Base-by-base conservation (phyloP, 2,113 vertebrate genomes). In the Damaliscus lunatus region DNA sequence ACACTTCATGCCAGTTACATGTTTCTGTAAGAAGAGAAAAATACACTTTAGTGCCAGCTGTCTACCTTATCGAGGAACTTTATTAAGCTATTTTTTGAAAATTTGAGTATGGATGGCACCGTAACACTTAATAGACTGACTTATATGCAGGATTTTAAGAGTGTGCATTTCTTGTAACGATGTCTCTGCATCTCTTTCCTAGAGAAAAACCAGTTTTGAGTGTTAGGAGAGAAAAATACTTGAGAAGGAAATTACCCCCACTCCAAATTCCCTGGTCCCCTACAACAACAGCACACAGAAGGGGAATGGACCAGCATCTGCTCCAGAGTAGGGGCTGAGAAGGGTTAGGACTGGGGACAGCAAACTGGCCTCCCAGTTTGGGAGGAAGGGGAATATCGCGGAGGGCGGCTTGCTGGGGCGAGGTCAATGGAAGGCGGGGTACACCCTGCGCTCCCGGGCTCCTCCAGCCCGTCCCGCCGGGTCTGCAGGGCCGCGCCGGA, bases 21-120 rank as follows among this genome's bases (percentile, higher is more conserved):
- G 53, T 59, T 83, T 91, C 78, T 60, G 33, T 55, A 95, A 92
- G 57, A 64, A 80, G 50, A 92, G n/a, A n/a, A 71, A 93, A 90
- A 91, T 6, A 31, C 29, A 55, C 59, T 67, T 31, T 11, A 11
- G 15, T 60, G 31, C 36, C 88, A 80, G 77, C 57, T 19, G 13
- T 36, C 33, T 83, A 62, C 46, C 67, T 83, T 71, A 77, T 2
- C 67, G 7, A 85, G 62, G 3, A 92, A 96, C 81, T 96, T 40
- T 80, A 71, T 50, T 16, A 85, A 94, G 57, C 43, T 94, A 46
- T 81, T 92, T 91, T 74, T 89, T 57, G 11, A 93, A 96, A 96
- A 94, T 4, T 50, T 0, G n/a, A 95, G 82, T 64, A 64, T 13
- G 78, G 17, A 7, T 57, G 40, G 6, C 88, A 74, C 15, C 6